Conservation (phyloP, 1,140 invertebrate species). For the Leptinotarsa defecta region DNA sequence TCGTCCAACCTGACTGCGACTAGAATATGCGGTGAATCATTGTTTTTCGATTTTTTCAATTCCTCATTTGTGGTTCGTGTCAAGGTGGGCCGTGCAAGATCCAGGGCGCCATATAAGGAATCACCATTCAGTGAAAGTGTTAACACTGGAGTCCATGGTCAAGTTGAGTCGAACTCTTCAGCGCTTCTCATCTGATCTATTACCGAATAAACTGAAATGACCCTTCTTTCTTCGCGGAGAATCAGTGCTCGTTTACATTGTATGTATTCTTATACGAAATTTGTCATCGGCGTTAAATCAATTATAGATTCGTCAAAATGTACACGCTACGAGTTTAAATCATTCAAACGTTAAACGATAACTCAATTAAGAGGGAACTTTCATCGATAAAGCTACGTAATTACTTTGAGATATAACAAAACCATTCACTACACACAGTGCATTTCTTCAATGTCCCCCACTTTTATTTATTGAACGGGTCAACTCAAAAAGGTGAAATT, state of each 20-base stretch:
- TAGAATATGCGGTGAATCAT: slow-evolving; percentile 6
- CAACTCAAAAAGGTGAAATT: no score
- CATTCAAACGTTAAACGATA: no score
- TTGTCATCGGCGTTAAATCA: background rate
- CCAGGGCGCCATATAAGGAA: slow-evolving; percentile 30
- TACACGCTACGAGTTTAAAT: no score
- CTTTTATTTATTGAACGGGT: no score
- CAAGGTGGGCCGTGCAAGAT: slow-evolving; percentile 29
- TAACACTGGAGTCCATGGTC: slow-evolving; percentile 23
- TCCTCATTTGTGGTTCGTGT: slow-evolving; percentile 9
- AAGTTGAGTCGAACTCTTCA: slow-evolving; percentile 18
- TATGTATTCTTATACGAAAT: background rate
- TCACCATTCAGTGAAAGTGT: slow-evolving; percentile 28
- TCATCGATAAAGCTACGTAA: no score
- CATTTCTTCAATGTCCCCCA: no score
- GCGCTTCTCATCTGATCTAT: background rate
- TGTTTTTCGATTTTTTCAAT: background rate
- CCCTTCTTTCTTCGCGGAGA: background rate
- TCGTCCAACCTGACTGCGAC: background rate
- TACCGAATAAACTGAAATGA: no score
- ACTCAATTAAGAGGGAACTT: no score
- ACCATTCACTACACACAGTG: no score
- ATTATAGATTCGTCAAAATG: no score
- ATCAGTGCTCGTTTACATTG: background rate
- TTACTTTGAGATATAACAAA: no score